Base-by-base conservation (phyloP, 1,140 invertebrate species). In the Saccostrea glomerata region DNA sequence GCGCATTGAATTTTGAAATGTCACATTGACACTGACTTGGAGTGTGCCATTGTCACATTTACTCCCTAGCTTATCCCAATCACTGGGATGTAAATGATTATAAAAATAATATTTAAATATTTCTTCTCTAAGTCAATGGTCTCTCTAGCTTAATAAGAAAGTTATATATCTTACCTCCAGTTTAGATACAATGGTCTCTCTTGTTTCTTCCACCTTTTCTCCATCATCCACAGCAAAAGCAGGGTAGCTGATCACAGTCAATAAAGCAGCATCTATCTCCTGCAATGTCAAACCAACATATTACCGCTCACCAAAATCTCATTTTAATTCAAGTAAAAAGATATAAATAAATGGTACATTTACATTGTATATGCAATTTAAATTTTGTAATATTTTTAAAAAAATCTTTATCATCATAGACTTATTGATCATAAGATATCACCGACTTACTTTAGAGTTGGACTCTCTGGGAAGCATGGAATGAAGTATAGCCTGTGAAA, bases 401-500 rank as follows among this genome's bases (percentile, higher is more conserved):
- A n/a, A n/a, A n/a, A n/a, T n/a, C n/a, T n/a, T 7, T 47, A 47
- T 47, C 2, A 1, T 47, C 47, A 47, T 47, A 7, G 47, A 3
- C 47, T 47, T 47, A 47, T 47, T 47, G 5, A 47, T 47, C 6
- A 7, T 1, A 47, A 47, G 47, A 47, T 47, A 47, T 47, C 47
- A 47, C 9, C 36, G 11, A 36, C 89, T 86, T 91, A 96, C 96
- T 92, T 99, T 99, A 56, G 98, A 99, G 94, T 97, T 99, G 0
- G 98, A 99, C 96, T 99, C 99, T 93, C 99, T 96, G 0, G 99
- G 99, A 82, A 99, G 95, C 98, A 99, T 99, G 0, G 98, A 99
- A 93, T 98, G 98, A 82, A 99, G 95, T 56, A 99, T 99, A 90
- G 99, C 99, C 96, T 99, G 89, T 54, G 90, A 90, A 40, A 63